Evolutionary conservation across 2,797 vertebrate genomes (phyloP).

Genomic region (Phataginus tricuspis): DNA sequence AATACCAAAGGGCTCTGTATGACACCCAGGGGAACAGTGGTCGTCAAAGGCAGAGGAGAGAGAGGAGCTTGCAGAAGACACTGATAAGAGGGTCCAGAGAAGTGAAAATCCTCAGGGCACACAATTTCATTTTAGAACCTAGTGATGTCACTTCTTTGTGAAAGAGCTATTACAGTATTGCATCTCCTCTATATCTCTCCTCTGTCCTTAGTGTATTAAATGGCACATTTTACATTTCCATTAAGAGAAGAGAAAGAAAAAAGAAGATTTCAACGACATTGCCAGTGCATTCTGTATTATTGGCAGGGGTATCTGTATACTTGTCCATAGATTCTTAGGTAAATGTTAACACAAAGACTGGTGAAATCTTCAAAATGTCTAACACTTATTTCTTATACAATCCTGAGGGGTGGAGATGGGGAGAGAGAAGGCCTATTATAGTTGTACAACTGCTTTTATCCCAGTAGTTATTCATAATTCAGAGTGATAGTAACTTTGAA

Average conservation of each 20-base stretch:
- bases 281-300: background rate
- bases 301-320: background rate
- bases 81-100: background rate
- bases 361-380: background rate
- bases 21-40: background rate
- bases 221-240: slow-evolving; percentile 47
- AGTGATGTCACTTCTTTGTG: background rate
- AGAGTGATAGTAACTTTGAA: background rate
- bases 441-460: background rate
- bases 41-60: background rate
- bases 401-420: background rate
- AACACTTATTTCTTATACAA: slow-evolving; percentile 24
- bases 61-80: background rate
- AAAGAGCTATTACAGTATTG: background rate
- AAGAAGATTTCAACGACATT: slow-evolving; percentile 38
- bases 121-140: slow-evolving; percentile 9
- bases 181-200: background rate
- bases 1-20: background rate
- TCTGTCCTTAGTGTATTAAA: slow-evolving; percentile 40
- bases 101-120: background rate
- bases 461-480: background rate
- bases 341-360: slow-evolving; percentile 59
- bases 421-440: background rate
- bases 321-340: background rate
- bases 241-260: slow-evolving; percentile 1